A percentile compares a stretch with the other conserved stretches of the same genome.
Conservation (phyloP, 1,140 invertebrate genomes). For the Aphelinus atriplicis region DNA sequence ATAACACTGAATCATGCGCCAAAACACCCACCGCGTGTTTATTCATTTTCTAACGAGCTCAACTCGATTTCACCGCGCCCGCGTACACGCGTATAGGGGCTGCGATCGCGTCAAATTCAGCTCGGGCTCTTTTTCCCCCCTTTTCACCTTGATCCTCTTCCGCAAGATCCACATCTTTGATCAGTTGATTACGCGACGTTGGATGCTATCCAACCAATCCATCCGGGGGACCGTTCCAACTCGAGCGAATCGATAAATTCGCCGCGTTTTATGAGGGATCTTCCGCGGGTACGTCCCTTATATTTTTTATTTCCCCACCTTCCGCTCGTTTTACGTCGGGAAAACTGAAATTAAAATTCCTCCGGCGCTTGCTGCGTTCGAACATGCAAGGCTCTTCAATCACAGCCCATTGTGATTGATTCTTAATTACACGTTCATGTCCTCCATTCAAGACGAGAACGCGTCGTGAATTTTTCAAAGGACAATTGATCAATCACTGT, state of each 20-base stretch:
- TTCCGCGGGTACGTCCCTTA: neutral
- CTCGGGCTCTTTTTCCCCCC: neutral
- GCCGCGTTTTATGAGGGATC: constrained; percentile 45
- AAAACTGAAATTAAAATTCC: constrained; percentile 15
- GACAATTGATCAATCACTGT: no score
- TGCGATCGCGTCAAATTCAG: constrained; percentile 7
- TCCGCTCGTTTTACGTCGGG: neutral
- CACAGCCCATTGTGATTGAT: no score
- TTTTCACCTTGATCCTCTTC: constrained; percentile 33
- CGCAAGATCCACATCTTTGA: constrained; percentile 44
- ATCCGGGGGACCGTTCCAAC: constrained; percentile 40
- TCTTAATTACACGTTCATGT: no score
- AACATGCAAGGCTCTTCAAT: no score
- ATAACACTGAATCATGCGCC: constrained; percentile 9
- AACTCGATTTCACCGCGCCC: constrained; percentile 22
- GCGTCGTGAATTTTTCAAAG: no score
- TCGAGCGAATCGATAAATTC: constrained; percentile 47
- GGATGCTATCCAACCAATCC: constrained; percentile 47
- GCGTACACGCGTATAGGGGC: neutral
- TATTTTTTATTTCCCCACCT: constrained; percentile 35
- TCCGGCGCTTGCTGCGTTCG: neutral
- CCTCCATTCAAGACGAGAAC: no score
- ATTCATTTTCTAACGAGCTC: constrained; percentile 7
- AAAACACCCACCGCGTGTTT: constrained; percentile 2
- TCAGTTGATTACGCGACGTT: constrained; percentile 48